A percentile compares a stretch with the other conserved stretches of the same genome.
phyloP scores from a whole-genome alignment of 1,140 invertebrate species.

The Mya arenaria region DNA sequence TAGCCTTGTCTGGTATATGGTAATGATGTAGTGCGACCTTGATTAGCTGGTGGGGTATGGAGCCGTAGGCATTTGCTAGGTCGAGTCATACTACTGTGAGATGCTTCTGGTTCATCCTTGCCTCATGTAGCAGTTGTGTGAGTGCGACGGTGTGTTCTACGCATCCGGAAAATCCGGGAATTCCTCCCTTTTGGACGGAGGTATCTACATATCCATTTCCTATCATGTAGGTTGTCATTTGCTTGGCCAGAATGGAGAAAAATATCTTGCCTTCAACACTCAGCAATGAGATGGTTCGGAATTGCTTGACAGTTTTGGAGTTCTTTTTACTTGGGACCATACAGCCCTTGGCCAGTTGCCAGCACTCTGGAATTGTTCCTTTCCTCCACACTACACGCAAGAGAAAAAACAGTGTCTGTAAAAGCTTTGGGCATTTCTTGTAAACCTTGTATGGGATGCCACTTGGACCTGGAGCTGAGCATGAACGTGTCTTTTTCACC shows the following conservation, averaged over 20 bases:
- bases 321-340: conserved; percentile 38
- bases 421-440: conserved; percentile 20
- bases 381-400: conserved; percentile 33
- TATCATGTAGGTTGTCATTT: background rate
- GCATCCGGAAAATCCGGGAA: too few species aligned
- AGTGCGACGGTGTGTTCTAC: too few species aligned
- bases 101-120: too few species aligned
- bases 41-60: too few species aligned
- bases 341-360: conserved; percentile 32
- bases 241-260: too few species aligned
- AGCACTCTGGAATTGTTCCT: background rate
- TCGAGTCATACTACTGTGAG: too few species aligned
- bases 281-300: conserved; percentile 39
- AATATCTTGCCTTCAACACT: conserved; percentile 49
- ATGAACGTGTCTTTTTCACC: conserved; percentile 5
- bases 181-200: conserved; percentile 10
- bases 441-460: conserved; percentile 29
- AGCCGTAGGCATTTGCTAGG: too few species aligned
- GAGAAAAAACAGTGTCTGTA: background rate
- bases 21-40: too few species aligned
- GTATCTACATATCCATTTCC: background rate
- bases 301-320: conserved; percentile 36
- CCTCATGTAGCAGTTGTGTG: too few species aligned
- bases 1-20: too few species aligned
- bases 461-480: conserved; percentile 27